Base-by-base conservation (phyloP, 2,797 vertebrate species). In the Enteromius fasciolatus region DNA sequence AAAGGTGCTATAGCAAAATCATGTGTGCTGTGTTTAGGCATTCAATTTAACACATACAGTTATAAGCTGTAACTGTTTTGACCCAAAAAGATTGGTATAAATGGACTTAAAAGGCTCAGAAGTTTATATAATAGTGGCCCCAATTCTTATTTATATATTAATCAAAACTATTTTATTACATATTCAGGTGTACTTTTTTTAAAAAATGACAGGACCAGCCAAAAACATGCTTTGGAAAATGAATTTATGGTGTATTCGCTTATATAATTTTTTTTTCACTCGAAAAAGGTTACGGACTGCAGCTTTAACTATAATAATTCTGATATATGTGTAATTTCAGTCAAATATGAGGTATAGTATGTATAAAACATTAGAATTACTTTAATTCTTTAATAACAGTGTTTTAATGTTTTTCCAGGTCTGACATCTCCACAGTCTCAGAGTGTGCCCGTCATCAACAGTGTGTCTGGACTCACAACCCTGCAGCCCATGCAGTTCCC, bases 391-490 rank as follows among this genome's bases (percentile, higher is more conserved):
- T 73, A 10, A 7, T 64, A 11, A 73, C 20, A 28, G 11, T 1
- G 4, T 39, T 57, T 69, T 52, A 14, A 17, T 3, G 2, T 17
- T 61, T 5, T 44, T 68, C 28, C 89, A 99, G 98, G 97, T 93
- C 93, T 99, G 90, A 98, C 97, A 93, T 95, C 97, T 10, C 97
- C 97, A 0, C 97, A 98, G 92, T 96, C 97, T 9, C 98, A 99
- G 93, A 94, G 96, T 0, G 96, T 99, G 50, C 98, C 98, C 0
- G 98, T 99, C 89, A 99, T 99, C 94, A 99, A 99, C 95, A 99
- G 98, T 0, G 96, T 99, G 69, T 95, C 97, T 0, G 95, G 97
- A 91, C 88, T 99, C 54, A 96, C 98, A 0, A 95, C 97, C 15
- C 93, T 99, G 83, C 98, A 99, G 93, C 97, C 97, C 0, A 96